A percentile compares a stretch with the other conserved stretches of the same genome.
Evolutionary conservation across 2,113 vertebrate species (phyloP).

Genomic region (Dendropsophus ebraccatus): DNA sequence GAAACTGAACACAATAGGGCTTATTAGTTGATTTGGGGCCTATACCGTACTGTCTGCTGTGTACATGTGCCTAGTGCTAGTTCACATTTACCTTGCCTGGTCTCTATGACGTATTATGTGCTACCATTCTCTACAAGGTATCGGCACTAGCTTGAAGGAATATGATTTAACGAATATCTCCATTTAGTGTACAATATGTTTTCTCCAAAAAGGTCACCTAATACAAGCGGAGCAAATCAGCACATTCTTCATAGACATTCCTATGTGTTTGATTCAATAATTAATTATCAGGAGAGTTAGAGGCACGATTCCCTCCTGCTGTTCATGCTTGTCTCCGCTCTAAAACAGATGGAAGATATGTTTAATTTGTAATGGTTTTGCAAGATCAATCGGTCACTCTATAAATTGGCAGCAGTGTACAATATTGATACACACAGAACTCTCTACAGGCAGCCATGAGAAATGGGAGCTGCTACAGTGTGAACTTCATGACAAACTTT

Average conservation of each 20-base stretch:
- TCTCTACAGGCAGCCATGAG: background rate
- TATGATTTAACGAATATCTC: background rate
- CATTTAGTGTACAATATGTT: conserved; percentile 42
- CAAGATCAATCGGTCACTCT: conserved; percentile 45
- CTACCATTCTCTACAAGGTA: background rate
- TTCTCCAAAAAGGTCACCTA: conserved; percentile 33
- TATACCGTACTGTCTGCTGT: too few relatives aligned
- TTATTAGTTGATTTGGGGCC: too few relatives aligned
- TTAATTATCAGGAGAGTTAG: conserved; percentile 44
- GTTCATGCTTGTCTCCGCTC: conserved; percentile 38
- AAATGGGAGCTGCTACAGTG: background rate
- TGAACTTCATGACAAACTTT: background rate
- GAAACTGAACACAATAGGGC: too few relatives aligned
- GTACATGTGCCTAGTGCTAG: too few relatives aligned
- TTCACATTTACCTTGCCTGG: too few relatives aligned
- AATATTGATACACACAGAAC: conserved; percentile 37
- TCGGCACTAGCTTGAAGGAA: background rate
- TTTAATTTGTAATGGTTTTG: conserved; percentile 47
- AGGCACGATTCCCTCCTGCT: conserved; percentile 44
- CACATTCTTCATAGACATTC: conserved; percentile 1
- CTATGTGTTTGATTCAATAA: conserved; percentile 47
- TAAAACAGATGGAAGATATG: conserved; percentile 49
- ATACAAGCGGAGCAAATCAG: conserved; percentile 32
- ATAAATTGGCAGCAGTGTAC: conserved; percentile 36
- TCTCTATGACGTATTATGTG: too few relatives aligned